Percentiles rank a stretch among this genome's conserved stretches.
Conservation (phyloP, 2,113 vertebrate genomes). For the Cyprinodon tularosa region DNA sequence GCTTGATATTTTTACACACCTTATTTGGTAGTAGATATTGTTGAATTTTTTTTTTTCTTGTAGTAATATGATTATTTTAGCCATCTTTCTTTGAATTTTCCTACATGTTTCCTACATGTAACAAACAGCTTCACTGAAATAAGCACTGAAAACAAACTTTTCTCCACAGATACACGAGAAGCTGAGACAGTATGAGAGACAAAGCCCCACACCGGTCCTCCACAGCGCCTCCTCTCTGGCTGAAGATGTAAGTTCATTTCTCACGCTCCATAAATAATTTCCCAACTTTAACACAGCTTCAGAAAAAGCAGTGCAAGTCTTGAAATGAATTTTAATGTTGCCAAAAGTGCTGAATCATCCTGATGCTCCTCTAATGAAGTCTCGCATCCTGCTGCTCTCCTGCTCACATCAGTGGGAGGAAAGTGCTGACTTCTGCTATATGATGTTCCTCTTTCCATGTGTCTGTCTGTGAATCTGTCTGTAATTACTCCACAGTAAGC, state of each 20-base stretch:
- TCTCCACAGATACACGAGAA: conserved; percentile 93
- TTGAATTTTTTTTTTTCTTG: background rate
- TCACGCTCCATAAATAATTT: conserved; percentile 36
- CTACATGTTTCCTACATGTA: background rate
- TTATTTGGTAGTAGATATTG: background rate
- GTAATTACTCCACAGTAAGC: conserved; percentile 10
- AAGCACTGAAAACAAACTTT: conserved; percentile 9
- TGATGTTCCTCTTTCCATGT: conserved; percentile 30
- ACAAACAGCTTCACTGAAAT: background rate
- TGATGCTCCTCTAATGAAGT: conserved; percentile 49
- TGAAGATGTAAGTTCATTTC: conserved; percentile 87
- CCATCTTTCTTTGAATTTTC: background rate
- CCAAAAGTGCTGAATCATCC: conserved; percentile 70
- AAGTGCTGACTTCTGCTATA: conserved; percentile 67
- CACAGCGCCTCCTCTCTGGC: conserved; percentile 90
- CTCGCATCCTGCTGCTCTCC: conserved; percentile 61
- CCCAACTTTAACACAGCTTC: conserved; percentile 26
- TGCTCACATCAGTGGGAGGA: conserved; percentile 36
- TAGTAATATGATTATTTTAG: background rate
- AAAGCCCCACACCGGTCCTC: conserved; percentile 90
- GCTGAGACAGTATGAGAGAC: conserved; percentile 90
- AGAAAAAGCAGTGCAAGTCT: conserved; percentile 43
- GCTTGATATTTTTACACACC: too few species aligned
- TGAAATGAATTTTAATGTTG: conserved; percentile 59
- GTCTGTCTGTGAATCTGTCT: conserved; percentile 29